These are phyloP conservation scores for Phymorhynchus buccinoides DNA, from an alignment of 1,140 invertebrate species.

Conservation along the genomic window DNA sequence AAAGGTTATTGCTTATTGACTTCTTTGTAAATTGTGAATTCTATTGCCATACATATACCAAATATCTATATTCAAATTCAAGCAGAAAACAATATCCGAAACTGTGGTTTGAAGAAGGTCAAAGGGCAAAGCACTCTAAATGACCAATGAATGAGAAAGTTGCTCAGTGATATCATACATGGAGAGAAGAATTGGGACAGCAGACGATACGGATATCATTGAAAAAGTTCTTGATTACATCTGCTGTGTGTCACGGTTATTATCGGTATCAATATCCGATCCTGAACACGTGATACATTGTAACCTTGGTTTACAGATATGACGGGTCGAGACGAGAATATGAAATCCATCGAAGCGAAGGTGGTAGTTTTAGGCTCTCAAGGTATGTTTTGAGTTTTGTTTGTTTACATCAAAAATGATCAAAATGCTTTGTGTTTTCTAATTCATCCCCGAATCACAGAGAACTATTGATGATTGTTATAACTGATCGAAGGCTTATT, in stretches of 20 bases:
- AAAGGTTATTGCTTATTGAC: too few species aligned
- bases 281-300: neutral
- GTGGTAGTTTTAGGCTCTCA: constrained; percentile 86
- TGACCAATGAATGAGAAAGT: constrained; percentile 9
- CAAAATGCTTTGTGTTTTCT: neutral
- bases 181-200: neutral
- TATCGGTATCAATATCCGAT: neutral
- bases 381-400: constrained; percentile 75
- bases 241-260: neutral
- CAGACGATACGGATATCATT: too few species aligned
- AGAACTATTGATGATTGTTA: neutral
- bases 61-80: too few species aligned
- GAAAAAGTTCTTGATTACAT: neutral
- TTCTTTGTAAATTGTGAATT: too few species aligned
- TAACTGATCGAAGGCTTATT: neutral
- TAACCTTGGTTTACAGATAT: constrained; percentile 32
- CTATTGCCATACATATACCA: too few species aligned
- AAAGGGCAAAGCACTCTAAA: constrained; percentile 15
- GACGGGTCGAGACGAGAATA: constrained; percentile 43
- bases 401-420: neutral
- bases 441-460: neutral
- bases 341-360: constrained; percentile 82
- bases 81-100: neutral
- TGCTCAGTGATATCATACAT: neutral
- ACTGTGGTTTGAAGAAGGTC: neutral